Evolutionary conservation across 2,888 invertebrate genomes (phyloP).

Genomic region (Leptothorax acervorum): DNA sequence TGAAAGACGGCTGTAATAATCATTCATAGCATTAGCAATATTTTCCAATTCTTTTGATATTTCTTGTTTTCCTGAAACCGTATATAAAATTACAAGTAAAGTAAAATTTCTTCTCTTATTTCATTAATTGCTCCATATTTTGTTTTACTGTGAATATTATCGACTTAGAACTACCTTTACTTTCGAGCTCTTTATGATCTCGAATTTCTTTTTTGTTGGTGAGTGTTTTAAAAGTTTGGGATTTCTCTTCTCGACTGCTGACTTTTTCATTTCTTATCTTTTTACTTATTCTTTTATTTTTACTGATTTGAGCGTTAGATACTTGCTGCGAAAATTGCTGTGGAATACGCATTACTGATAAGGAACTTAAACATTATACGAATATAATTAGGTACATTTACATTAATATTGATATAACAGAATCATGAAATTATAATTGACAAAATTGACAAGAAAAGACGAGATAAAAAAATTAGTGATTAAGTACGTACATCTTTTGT

Average conservation of each 20-base stretch:
- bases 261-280: neutral
- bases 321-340: neutral
- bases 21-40: conserved; percentile 62
- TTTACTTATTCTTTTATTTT: neutral
- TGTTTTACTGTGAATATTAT: conserved; percentile 46
- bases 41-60: conserved; percentile 34
- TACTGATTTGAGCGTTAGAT: neutral
- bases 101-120: conserved; percentile 8
- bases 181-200: conserved; percentile 52
- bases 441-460: neutral
- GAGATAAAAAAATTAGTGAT: neutral
- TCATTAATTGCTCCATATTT: conserved; percentile 5
- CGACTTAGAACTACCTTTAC: conserved; percentile 44
- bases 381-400: neutral
- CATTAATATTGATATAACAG: neutral
- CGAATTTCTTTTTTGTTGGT: conserved; percentile 49
- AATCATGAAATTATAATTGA: neutral
- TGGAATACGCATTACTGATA: neutral
- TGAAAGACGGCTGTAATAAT: conserved; percentile 67
- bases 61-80: conserved; percentile 28
- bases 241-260: conserved; percentile 45
- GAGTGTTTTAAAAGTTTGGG: conserved; percentile 35
- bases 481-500: neutral
- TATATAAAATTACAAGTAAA: neutral
- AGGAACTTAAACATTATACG: neutral